These are phyloP conservation scores for Pelobates cultripes DNA, from an alignment of 2,797 vertebrate species.

Conservation along the genomic window DNA sequence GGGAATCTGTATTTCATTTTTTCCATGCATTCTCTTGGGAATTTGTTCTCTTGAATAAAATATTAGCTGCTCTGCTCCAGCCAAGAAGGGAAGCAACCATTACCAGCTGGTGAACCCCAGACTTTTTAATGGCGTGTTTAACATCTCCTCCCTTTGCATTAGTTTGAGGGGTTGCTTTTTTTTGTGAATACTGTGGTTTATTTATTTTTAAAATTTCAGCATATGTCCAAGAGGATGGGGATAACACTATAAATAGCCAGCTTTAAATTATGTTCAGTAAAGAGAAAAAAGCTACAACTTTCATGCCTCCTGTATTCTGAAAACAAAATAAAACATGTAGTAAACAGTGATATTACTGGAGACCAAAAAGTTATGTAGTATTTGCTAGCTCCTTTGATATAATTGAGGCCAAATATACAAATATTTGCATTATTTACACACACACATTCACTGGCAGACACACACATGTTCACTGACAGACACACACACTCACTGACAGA, in stretches of 20 bases:
- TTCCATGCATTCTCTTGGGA: slow-evolving; percentile 59
- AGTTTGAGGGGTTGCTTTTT: neutral
- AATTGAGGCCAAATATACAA: too few relatives aligned
- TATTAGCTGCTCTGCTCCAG: slow-evolving; percentile 65
- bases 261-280: too few relatives aligned
- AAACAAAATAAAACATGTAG: neutral
- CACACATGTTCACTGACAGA: too few relatives aligned
- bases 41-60: slow-evolving; percentile 71
- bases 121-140: slow-evolving; percentile 66
- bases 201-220: neutral
- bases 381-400: neutral
- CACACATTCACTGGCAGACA: too few relatives aligned
- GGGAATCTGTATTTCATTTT: slow-evolving; percentile 71
- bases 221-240: neutral
- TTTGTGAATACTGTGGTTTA: neutral
- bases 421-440: too few relatives aligned
- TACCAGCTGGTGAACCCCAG: slow-evolving; percentile 61
- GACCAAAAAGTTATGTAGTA: neutral
- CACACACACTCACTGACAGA: too few relatives aligned
- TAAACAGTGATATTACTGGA: neutral
- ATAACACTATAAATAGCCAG: neutral
- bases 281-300: too few relatives aligned
- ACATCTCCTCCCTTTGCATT: slow-evolving; percentile 57
- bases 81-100: slow-evolving; percentile 60
- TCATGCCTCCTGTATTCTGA: too few relatives aligned